A percentile compares a stretch with the other conserved stretches of the same genome.
phyloP scores from a whole-genome alignment of 2,797 vertebrate species.

The Anableps anableps region DNA sequence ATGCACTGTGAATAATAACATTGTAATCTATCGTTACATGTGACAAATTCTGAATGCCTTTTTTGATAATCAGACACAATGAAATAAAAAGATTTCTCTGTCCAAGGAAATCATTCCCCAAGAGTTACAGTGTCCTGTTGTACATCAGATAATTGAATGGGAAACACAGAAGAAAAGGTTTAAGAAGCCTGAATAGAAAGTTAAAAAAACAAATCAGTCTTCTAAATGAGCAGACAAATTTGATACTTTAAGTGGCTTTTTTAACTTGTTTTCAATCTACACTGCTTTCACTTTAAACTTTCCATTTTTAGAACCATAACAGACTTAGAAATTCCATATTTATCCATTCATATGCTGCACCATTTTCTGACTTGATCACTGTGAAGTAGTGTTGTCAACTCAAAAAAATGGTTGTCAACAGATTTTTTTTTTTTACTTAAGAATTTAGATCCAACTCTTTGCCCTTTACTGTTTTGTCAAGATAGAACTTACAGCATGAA shows the following conservation, averaged over 20 bases:
- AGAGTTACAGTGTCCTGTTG: conserved; percentile 17
- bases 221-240: neutral
- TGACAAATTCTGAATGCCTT: conserved; percentile 1
- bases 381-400: neutral
- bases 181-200: neutral
- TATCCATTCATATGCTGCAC: neutral
- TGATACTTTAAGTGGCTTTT: neutral
- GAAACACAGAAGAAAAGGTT: conserved; percentile 23
- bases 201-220: neutral
- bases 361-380: neutral
- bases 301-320: neutral
- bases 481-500: neutral
- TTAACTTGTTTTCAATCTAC: neutral
- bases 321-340: neutral
- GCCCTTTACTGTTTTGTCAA: neutral
- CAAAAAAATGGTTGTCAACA: neutral
- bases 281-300: neutral
- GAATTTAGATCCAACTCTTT: neutral
- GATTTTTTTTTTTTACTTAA: neutral
- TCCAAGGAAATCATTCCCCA: conserved; percentile 20
- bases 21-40: neutral
- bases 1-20: neutral
- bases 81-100: conserved; percentile 20
- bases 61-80: conserved; percentile 22
- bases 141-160: conserved; percentile 7